Evolutionary conservation across 2,888 invertebrate genomes (phyloP).

Genomic region (Spisula subtruncata): DNA sequence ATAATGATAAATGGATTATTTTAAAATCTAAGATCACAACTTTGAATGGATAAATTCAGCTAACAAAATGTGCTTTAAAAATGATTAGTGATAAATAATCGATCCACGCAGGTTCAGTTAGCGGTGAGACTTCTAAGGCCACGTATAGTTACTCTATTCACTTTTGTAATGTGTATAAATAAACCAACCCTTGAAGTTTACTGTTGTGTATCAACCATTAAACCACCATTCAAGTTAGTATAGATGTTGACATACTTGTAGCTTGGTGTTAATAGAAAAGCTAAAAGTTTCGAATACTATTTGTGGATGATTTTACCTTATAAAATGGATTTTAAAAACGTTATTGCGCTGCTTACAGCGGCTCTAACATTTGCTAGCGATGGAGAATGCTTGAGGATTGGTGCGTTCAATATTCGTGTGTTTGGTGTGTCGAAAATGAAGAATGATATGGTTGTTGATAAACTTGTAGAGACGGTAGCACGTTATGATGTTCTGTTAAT

Average conservation of each 20-base stretch:
- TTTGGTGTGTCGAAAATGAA: constrained; percentile 57
- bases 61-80: no score
- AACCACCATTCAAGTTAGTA: neutral
- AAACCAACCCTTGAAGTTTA: neutral
- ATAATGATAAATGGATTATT: no score
- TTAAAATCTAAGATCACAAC: no score
- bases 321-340: neutral
- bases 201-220: neutral
- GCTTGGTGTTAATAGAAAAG: neutral
- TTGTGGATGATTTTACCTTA: neutral
- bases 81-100: no score
- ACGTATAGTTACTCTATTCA: neutral
- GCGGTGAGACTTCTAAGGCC: neutral
- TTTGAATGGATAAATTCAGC: no score
- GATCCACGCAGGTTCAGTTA: no score
- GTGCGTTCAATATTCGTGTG: constrained; percentile 65
- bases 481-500: constrained; percentile 81
- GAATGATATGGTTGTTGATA: constrained; percentile 51
- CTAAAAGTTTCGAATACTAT: neutral
- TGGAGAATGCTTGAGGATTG: constrained; percentile 34
- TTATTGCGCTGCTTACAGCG: neutral
- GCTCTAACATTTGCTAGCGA: neutral
- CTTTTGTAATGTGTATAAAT: neutral
- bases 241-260: neutral
- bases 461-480: constrained; percentile 72